Percentiles rank a stretch among this genome's conserved stretches.
These are phyloP conservation scores for Acanthopleura granulata DNA, from an alignment of 2,888 invertebrate genomes.

Conservation along the genomic window DNA sequence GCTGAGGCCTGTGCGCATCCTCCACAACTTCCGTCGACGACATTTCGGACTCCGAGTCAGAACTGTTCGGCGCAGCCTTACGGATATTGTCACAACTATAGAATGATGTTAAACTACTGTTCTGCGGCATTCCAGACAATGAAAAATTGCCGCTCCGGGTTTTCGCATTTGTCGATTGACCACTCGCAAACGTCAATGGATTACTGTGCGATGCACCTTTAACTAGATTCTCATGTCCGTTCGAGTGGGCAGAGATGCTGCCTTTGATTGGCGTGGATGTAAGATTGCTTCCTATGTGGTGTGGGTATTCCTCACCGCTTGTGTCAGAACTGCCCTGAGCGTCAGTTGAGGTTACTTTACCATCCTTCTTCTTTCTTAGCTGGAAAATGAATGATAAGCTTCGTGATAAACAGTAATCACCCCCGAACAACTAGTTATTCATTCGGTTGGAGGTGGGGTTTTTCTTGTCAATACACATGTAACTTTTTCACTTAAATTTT, in stretches of 20 bases:
- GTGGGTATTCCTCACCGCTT: background rate
- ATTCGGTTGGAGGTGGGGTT: too few species aligned
- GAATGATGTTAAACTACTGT: slow-evolving; percentile 10
- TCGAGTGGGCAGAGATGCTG: background rate
- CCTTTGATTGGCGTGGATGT: slow-evolving; percentile 13
- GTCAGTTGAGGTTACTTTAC: background rate
- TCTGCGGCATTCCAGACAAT: slow-evolving; percentile 6
- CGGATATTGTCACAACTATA: slow-evolving; percentile 15
- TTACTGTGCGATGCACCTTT: background rate
- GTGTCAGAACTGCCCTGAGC: background rate
- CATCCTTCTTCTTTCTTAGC: slow-evolving; percentile 1
- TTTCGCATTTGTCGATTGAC: background rate
- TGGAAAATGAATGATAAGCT: background rate
- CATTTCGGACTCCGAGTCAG: slow-evolving; percentile 18
- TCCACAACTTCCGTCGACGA: slow-evolving; percentile 9
- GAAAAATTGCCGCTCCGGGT: background rate
- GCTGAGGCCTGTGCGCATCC: background rate
- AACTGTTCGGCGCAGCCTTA: background rate
- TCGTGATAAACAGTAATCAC: too few species aligned
- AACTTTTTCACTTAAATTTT: too few species aligned
- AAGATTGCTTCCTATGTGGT: background rate
- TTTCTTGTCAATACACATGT: too few species aligned
- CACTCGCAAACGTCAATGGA: background rate
- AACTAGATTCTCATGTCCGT: background rate
- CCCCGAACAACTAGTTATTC: too few species aligned